phyloP scores from a whole-genome alignment of 2,113 vertebrate genomes.

The Dascyllus trimaculatus region DNA sequence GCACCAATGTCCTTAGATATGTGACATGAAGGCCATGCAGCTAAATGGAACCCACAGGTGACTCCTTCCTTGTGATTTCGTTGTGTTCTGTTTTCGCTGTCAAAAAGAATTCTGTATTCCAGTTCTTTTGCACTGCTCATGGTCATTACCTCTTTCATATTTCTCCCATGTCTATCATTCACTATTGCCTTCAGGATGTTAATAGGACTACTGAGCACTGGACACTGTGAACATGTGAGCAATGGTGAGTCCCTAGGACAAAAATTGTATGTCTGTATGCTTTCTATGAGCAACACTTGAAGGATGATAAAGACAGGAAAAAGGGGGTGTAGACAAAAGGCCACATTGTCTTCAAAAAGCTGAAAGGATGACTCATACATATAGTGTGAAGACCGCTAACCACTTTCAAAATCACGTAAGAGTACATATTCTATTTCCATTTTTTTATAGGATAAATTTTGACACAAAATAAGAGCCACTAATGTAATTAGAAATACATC shows the following conservation, averaged over 20 bases:
- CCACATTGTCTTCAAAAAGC: background rate
- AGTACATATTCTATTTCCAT: background rate
- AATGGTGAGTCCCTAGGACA: slow-evolving; percentile 33
- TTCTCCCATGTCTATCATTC: slow-evolving; percentile 4
- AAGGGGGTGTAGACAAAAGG: background rate
- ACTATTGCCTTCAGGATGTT: slow-evolving; percentile 4
- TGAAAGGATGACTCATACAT: background rate
- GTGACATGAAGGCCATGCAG: slow-evolving; percentile 81
- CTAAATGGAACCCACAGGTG: slow-evolving; percentile 76
- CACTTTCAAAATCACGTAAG: background rate
- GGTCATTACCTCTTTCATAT: slow-evolving; percentile 10
- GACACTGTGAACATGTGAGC: slow-evolving; percentile 32
- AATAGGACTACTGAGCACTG: slow-evolving; percentile 24
- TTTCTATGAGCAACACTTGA: slow-evolving; percentile 12
- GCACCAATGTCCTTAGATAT: slow-evolving; percentile 80
- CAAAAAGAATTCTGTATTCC: background rate
- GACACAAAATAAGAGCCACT: background rate
- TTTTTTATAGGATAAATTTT: background rate
- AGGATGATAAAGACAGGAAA: slow-evolving; percentile 11
- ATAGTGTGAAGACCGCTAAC: background rate
- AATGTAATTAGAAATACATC: background rate
- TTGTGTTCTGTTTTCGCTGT: slow-evolving; percentile 13
- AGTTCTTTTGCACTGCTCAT: slow-evolving; percentile 7
- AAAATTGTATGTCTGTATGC: slow-evolving; percentile 6
- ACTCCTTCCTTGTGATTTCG: slow-evolving; percentile 37